Evolutionary conservation across 1,140 invertebrate species (phyloP).

Genomic region (Mercenaria mercenaria): DNA sequence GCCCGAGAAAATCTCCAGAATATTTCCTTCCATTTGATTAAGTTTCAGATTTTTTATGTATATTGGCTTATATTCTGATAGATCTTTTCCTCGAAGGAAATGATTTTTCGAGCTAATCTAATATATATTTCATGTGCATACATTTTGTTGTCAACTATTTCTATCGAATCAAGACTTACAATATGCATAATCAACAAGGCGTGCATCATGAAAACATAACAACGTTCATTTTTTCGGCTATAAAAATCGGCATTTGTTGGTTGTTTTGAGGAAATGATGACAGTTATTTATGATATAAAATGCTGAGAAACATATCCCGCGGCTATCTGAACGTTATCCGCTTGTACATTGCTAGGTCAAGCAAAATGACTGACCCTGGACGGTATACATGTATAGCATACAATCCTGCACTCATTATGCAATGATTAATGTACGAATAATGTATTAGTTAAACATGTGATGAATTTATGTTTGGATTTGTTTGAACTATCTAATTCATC

Average conservation of each 20-base stretch:
- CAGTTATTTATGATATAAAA: neutral
- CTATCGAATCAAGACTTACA: too few relatives aligned
- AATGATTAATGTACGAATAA: neutral
- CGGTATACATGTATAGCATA: neutral
- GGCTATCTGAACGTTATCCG: neutral
- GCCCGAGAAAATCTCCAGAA: too few relatives aligned
- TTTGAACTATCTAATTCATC: neutral
- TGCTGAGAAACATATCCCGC: neutral
- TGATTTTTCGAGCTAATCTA: too few relatives aligned
- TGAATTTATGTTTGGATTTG: constrained; percentile 7
- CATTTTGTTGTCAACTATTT: too few relatives aligned
- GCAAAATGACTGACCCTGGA: neutral
- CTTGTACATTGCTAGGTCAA: neutral
- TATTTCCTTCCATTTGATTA: too few relatives aligned
- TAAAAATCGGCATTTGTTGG: neutral
- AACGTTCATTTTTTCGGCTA: neutral
- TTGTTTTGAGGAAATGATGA: neutral
- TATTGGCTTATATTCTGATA: too few relatives aligned
- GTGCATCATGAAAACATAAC: too few relatives aligned
- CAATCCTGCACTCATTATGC: neutral
- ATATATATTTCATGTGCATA: too few relatives aligned
- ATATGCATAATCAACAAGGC: too few relatives aligned
- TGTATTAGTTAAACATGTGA: neutral
- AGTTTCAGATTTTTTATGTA: too few relatives aligned
- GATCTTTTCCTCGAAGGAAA: too few relatives aligned